Evolutionary conservation across 2,113 vertebrate genomes (phyloP).

Genomic region (Halcyon senegalensis): DNA sequence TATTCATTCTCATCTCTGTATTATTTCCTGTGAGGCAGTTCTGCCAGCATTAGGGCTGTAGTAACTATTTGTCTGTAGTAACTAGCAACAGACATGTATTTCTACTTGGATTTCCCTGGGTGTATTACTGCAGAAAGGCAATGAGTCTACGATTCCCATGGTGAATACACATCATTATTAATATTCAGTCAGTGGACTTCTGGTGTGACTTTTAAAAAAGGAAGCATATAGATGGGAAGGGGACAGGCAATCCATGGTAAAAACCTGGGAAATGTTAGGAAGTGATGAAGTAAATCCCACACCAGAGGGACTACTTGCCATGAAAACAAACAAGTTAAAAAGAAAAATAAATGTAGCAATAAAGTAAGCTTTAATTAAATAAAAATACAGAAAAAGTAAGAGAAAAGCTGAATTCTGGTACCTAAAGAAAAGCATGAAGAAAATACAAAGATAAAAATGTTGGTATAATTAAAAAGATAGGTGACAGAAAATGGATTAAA

Average conservation of each 20-base stretch:
- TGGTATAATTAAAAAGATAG: background rate
- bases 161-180: background rate
- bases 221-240: background rate
- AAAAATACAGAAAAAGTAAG: background rate
- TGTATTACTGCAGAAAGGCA: background rate
- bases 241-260: background rate
- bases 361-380: background rate
- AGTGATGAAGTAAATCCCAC: background rate
- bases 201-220: background rate
- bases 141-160: background rate
- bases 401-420: background rate
- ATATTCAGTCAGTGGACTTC: background rate
- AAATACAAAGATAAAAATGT: background rate
- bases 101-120: background rate
- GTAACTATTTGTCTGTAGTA: background rate
- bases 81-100: background rate
- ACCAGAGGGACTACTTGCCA: background rate
- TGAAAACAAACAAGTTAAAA: background rate
- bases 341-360: background rate
- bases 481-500: background rate
- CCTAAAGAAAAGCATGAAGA: background rate
- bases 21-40: background rate
- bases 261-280: background rate
- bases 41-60: background rate
- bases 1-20: background rate